Evolutionary conservation across 1,140 invertebrate genomes (phyloP).

Genomic region (Chrysoperla carnea): DNA sequence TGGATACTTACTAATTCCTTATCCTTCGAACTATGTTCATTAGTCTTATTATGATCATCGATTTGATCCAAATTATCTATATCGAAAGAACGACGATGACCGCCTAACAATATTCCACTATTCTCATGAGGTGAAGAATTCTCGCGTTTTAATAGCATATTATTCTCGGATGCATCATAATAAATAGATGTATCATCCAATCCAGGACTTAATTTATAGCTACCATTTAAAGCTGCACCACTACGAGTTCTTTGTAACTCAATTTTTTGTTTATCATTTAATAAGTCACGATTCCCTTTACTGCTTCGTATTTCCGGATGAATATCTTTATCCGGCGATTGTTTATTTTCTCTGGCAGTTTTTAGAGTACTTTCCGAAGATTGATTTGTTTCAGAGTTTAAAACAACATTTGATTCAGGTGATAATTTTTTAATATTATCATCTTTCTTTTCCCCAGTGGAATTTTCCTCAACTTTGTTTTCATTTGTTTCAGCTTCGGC

Average conservation of each 20-base stretch:
- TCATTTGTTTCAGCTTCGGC: neutral
- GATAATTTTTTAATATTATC: neutral
- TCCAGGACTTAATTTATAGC: constrained; percentile 15
- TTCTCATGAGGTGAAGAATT: no score
- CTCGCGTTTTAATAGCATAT: constrained; percentile 2
- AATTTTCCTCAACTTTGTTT: neutral
- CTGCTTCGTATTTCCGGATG: neutral
- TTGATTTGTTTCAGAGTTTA: neutral
- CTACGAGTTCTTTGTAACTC: neutral
- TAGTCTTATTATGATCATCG: neutral
- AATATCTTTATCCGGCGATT: neutral
- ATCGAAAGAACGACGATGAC: no score
- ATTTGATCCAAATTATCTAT: neutral
- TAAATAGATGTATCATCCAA: constrained; percentile 22
- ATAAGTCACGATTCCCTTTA: constrained; percentile 3
- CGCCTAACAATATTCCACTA: no score
- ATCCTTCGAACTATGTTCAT: neutral
- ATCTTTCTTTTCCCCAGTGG: neutral
- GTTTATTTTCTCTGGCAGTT: neutral
- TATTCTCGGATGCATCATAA: constrained; percentile 21
- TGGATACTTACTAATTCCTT: neutral
- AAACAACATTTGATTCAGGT: neutral
- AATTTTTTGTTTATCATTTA: constrained; percentile 2
- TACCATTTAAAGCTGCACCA: neutral
- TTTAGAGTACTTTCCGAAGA: neutral